These are phyloP conservation scores for Ylistrum balloti DNA, from an alignment of 1,140 invertebrate genomes.

Conservation along the genomic window DNA sequence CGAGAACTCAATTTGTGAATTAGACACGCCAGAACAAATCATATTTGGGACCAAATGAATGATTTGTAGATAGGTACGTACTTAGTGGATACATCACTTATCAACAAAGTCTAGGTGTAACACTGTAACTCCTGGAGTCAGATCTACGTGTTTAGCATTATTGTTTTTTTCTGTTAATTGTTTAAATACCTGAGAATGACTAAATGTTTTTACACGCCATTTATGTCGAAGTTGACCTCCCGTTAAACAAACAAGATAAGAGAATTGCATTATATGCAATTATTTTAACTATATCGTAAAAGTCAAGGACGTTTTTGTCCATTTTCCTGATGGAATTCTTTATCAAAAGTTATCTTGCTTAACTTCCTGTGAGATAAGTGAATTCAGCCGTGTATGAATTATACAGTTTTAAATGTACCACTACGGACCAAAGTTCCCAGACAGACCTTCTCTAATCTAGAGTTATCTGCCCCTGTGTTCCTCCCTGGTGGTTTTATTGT, in stretches of 20 bases:
- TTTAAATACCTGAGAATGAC: too few species aligned
- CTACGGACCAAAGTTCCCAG: neutral
- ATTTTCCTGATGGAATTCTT: neutral
- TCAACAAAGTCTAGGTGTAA: neutral
- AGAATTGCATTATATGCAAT: neutral
- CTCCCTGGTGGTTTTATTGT: conserved; percentile 19
- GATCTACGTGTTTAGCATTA: neutral
- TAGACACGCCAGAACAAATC: too few species aligned
- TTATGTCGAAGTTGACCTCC: neutral
- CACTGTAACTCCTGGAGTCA: neutral
- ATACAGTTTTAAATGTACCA: neutral
- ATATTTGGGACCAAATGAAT: too few species aligned
- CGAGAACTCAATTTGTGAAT: too few species aligned
- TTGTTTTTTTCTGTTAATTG: neutral
- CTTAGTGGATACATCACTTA: neutral
- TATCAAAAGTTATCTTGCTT: neutral
- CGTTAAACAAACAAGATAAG: neutral
- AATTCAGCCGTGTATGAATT: conserved; percentile 19
- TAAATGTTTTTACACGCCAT: neutral
- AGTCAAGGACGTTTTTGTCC: conserved; percentile 37
- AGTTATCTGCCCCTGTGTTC: conserved; percentile 27
- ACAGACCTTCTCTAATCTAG: neutral
- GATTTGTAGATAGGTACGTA: neutral
- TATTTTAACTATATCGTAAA: neutral
- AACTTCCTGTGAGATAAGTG: neutral